These are phyloP conservation scores for Terrapene triunguis DNA, from an alignment of 2,113 vertebrate species.

Conservation along the genomic window DNA sequence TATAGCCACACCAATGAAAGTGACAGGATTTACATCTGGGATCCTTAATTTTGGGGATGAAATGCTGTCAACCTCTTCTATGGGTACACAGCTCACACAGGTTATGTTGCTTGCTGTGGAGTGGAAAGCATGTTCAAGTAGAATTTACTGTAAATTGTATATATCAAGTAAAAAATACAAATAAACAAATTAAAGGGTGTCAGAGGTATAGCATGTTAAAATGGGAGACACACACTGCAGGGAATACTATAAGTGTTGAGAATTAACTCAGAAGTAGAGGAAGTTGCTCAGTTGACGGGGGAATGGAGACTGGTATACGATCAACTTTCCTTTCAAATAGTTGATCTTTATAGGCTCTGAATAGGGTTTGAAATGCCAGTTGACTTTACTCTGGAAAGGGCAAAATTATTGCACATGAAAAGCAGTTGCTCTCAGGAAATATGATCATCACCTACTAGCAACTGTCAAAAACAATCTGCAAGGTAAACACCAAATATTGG, in stretches of 20 bases:
- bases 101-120: background rate
- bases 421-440: background rate
- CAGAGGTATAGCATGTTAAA: background rate
- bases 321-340: background rate
- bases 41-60: constrained; percentile 5
- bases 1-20: background rate
- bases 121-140: constrained; percentile 1
- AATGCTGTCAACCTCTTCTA: background rate
- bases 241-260: background rate
- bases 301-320: background rate
- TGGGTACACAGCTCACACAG: background rate
- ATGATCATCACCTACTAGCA: background rate
- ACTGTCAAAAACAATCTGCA: background rate
- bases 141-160: constrained; percentile 1
- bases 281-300: constrained; percentile 6
- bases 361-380: background rate
- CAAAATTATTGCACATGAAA: background rate
- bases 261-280: background rate
- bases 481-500: background rate
- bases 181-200: background rate
- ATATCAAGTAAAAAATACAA: background rate
- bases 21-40: background rate
- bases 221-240: background rate
- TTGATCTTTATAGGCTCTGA: background rate
- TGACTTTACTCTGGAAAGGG: background rate